A percentile compares a stretch with the other conserved stretches of the same genome.
These are phyloP conservation scores for Hirtodrosophila alboralis DNA, from an alignment of 2,888 invertebrate species.

Conservation along the genomic window DNA sequence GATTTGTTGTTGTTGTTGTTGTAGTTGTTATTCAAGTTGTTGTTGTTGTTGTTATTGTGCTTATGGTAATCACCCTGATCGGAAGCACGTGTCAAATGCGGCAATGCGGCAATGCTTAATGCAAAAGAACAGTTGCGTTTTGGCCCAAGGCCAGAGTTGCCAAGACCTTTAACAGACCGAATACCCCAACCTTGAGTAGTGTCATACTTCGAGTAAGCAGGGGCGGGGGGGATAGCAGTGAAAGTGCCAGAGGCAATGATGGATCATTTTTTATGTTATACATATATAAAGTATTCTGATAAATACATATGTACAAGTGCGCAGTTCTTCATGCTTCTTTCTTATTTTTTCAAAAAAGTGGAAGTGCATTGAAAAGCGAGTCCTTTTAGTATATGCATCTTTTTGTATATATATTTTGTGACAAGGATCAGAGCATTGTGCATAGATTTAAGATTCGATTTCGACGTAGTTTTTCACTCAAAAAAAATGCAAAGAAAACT, in stretches of 20 bases:
- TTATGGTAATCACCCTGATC: conserved; percentile 72
- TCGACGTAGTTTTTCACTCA: conserved; percentile 56
- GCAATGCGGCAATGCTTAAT: conserved; percentile 59
- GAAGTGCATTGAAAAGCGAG: conserved; percentile 72
- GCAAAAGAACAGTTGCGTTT: conserved; percentile 49
- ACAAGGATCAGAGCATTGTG: conserved; percentile 71
- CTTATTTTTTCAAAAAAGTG: conserved; percentile 50
- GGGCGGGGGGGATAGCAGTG: not conserved
- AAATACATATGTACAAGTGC: conserved; percentile 20
- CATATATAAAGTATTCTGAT: too few relatives aligned
- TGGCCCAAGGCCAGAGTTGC: conserved; percentile 43
- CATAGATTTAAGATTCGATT: conserved; percentile 73
- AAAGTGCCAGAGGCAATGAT: conserved; percentile 45
- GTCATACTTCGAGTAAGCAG: not conserved
- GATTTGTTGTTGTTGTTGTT: conserved; percentile 59
- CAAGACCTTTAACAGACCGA: conserved; percentile 18
- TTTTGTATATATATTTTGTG: conserved; percentile 38
- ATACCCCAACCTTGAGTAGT: conserved; percentile 9
- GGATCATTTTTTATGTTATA: conserved; percentile 52
- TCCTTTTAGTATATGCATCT: conserved; percentile 25
- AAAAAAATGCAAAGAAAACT: conserved; percentile 35
- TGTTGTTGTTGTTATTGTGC: conserved; percentile 20
- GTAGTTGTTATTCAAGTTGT: conserved; percentile 14
- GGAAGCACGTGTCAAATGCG: conserved; percentile 83
- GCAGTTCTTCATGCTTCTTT: conserved; percentile 12